These are phyloP conservation scores for Sinocyclocheilus grahami DNA, from an alignment of 2,113 vertebrate genomes.

Conservation along the genomic window DNA sequence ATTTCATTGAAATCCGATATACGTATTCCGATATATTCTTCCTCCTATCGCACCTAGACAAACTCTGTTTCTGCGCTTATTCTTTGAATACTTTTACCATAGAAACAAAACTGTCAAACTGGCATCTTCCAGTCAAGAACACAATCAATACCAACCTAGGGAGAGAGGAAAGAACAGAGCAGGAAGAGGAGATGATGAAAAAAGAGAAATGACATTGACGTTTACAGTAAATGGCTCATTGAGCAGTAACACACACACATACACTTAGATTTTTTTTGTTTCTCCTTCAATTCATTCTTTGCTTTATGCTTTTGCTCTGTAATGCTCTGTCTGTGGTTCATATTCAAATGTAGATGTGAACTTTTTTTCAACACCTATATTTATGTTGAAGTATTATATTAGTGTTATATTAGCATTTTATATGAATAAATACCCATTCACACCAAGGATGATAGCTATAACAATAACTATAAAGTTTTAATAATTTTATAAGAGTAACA, in stretches of 20 bases:
- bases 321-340: background rate
- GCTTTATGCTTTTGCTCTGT: background rate
- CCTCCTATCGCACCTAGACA: background rate
- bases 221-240: constrained; percentile 8
- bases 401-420: background rate
- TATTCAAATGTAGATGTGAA: background rate
- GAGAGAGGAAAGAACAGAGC: background rate
- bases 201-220: background rate
- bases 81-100: background rate
- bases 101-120: background rate
- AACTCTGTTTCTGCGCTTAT: background rate
- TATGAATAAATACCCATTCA: background rate
- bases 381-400: background rate
- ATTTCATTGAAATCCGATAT: constrained; percentile 5
- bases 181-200: background rate
- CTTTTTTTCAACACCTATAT: background rate
- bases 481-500: background rate
- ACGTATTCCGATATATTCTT: background rate
- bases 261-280: background rate
- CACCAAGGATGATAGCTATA: background rate
- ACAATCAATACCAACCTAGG: constrained; percentile 3
- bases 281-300: background rate
- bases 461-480: background rate
- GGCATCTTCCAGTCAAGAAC: background rate
- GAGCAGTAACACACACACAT: background rate